Evolutionary conservation across 2,797 vertebrate genomes (phyloP).

Genomic region (Siniperca undulata): DNA sequence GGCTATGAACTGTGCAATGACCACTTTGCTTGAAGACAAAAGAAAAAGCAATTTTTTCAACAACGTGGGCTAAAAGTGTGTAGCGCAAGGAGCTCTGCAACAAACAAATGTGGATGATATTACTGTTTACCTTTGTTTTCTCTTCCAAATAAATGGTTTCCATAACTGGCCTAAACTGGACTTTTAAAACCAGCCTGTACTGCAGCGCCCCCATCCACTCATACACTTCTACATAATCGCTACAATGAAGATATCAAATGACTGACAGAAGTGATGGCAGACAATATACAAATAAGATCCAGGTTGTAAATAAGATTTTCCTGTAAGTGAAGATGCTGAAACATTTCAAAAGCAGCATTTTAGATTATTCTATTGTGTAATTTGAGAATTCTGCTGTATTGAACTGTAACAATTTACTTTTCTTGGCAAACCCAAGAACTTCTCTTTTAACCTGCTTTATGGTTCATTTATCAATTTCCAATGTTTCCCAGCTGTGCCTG

Average conservation of each 20-base stretch:
- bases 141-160: background rate
- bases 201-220: background rate
- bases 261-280: background rate
- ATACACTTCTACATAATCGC: background rate
- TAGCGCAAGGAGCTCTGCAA: background rate
- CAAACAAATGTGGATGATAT: background rate
- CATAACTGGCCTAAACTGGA: conserved; percentile 4
- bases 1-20: rapidly evolving
- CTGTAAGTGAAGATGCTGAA: background rate
- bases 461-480: background rate
- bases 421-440: background rate
- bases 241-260: background rate
- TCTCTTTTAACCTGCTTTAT: background rate
- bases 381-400: background rate
- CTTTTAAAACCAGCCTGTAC: conserved; percentile 23
- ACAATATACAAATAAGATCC: background rate
- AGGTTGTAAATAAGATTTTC: background rate
- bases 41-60: background rate
- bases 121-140: background rate
- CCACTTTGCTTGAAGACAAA: background rate
- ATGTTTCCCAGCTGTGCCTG: background rate
- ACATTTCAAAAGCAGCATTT: background rate
- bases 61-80: background rate
- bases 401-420: background rate
- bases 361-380: no score